Evolutionary conservation across 2,888 invertebrate genomes (phyloP).

Genomic region (Girardia tigrina): DNA sequence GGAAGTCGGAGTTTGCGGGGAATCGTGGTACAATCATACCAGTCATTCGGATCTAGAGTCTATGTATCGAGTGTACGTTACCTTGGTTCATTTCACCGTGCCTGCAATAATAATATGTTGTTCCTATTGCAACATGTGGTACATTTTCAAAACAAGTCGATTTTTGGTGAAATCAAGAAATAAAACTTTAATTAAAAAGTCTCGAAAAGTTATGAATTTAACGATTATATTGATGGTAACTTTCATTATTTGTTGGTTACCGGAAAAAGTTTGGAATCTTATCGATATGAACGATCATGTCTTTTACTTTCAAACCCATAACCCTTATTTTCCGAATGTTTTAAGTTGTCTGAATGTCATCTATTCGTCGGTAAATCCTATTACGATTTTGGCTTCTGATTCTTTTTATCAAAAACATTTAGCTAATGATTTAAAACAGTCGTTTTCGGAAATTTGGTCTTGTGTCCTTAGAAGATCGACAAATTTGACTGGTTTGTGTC

Average conservation of each 20-base stretch:
- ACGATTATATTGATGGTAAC: not conserved
- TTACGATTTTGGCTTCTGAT: not conserved
- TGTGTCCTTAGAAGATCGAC: too few relatives aligned
- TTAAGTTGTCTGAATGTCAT: not conserved
- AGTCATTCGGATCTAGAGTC: too few relatives aligned
- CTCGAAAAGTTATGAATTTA: not conserved
- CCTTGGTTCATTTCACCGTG: not conserved
- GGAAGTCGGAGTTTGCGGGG: not conserved
- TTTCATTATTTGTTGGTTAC: conserved; percentile 13
- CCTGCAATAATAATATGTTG: not conserved
- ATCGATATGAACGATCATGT: not conserved
- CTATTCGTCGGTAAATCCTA: not conserved
- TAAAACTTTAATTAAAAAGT: not conserved
- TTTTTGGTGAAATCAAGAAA: not conserved
- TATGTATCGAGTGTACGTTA: not conserved
- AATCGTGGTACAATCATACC: too few relatives aligned
- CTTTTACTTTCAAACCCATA: not conserved
- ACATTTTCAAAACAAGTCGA: not conserved
- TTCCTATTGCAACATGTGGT: not conserved
- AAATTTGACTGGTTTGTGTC: not conserved
- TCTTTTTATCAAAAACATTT: not conserved
- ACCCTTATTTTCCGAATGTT: not conserved
- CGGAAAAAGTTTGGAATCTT: not conserved
- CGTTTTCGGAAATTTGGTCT: too few relatives aligned
- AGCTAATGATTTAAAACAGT: not conserved